These are phyloP conservation scores for Lasioglossum morio DNA, from an alignment of 2,888 invertebrate genomes.

Conservation along the genomic window DNA sequence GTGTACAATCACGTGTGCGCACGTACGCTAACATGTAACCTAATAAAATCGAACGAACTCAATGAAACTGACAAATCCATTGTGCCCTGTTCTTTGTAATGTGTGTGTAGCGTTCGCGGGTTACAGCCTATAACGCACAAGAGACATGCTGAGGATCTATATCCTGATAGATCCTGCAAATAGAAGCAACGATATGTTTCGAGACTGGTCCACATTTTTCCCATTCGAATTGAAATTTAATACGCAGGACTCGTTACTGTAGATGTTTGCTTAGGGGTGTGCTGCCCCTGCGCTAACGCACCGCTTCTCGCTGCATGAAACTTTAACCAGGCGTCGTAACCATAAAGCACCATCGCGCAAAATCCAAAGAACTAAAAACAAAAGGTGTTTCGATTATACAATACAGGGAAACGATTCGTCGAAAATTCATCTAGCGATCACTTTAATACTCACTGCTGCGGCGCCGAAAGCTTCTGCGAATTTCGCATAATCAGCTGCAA, in stretches of 20 bases:
- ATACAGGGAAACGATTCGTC: not conserved
- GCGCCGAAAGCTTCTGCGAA: conserved; percentile 85
- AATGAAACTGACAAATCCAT: conserved; percentile 24
- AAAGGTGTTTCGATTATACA: conserved; percentile 2
- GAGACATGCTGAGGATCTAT: conserved; percentile 16
- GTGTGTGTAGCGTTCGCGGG: conserved; percentile 6
- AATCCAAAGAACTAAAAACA: conserved; percentile 93
- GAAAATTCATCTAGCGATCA: not conserved
- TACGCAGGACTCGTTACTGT: conserved; percentile 85
- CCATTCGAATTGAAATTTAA: conserved; percentile 70
- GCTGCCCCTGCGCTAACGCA: conserved; percentile 90
- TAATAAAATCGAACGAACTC: conserved; percentile 18
- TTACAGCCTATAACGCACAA: conserved; percentile 1
- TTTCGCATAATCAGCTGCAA: conserved; percentile 86
- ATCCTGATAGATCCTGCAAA: conserved; percentile 31
- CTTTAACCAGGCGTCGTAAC: conserved; percentile 92
- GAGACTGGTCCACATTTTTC: conserved; percentile 39
- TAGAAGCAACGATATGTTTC: conserved; percentile 55
- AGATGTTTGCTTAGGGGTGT: conserved; percentile 88
- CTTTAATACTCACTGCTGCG: conserved; percentile 88
- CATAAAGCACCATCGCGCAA: conserved; percentile 92
- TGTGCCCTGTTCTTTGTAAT: conserved; percentile 20
- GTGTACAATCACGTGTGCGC: conserved; percentile 14
- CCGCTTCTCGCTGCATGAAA: conserved; percentile 89
- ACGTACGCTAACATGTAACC: conserved; percentile 10